phyloP scores from a whole-genome alignment of 1,140 invertebrate genomes.

The Saccostrea glomerata region DNA sequence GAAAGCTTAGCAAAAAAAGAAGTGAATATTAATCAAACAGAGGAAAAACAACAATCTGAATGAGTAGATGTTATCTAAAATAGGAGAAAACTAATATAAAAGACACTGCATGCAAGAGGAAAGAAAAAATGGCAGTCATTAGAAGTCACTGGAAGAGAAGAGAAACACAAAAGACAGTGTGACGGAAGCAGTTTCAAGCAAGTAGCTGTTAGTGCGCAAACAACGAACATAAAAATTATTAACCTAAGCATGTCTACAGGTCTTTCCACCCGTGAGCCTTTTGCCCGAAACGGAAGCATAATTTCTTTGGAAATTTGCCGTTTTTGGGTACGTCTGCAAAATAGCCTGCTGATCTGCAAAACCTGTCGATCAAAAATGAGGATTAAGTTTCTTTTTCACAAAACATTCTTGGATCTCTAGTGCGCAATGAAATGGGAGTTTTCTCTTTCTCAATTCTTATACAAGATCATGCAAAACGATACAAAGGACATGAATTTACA shows the following conservation, averaged over 20 bases:
- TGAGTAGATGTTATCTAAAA: background rate
- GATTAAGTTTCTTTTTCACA: slow-evolving; percentile 34
- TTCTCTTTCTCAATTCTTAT: background rate
- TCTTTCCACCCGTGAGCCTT: slow-evolving; percentile 67
- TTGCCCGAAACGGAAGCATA: slow-evolving; percentile 81
- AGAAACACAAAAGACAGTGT: slow-evolving; percentile 66
- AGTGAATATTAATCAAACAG: slow-evolving; percentile 59
- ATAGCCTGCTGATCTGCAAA: slow-evolving; percentile 69
- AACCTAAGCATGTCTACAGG: slow-evolving; percentile 62
- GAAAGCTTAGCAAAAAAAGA: background rate
- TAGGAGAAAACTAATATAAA: slow-evolving; percentile 4
- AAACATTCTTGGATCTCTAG: background rate
- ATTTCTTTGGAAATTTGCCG: slow-evolving; percentile 81
- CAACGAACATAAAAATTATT: slow-evolving; percentile 57
- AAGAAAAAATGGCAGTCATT: slow-evolving; percentile 78
- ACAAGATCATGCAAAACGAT: slow-evolving; percentile 24
- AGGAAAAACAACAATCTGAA: slow-evolving; percentile 78
- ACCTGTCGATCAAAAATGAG: slow-evolving; percentile 65
- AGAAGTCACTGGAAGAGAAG: slow-evolving; percentile 76
- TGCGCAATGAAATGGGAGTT: slow-evolving; percentile 16
- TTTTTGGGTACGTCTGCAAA: slow-evolving; percentile 80
- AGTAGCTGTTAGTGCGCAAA: slow-evolving; percentile 40
- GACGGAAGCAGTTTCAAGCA: slow-evolving; percentile 41
- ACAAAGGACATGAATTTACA: slow-evolving; percentile 21
- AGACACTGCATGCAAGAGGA: slow-evolving; percentile 71